Percentiles rank a stretch among this genome's conserved stretches.
These are phyloP conservation scores for Callocephalon fimbriatum DNA, from an alignment of 2,113 vertebrate species.

Conservation along the genomic window DNA sequence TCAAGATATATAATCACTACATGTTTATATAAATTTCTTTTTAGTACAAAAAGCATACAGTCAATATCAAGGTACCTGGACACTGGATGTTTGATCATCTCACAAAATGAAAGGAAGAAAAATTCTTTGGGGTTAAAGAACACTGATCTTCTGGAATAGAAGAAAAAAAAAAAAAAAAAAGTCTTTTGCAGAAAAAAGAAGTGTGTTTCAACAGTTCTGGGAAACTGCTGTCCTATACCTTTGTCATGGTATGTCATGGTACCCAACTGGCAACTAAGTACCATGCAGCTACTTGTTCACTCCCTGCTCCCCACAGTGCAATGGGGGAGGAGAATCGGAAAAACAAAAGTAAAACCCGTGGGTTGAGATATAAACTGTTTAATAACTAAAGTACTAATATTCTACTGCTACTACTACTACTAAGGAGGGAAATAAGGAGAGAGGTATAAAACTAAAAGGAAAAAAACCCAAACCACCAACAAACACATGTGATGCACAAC, in stretches of 20 bases:
- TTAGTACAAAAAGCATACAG: not conserved
- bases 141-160: not conserved
- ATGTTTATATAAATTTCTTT: not conserved
- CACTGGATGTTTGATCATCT: not conserved
- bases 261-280: not conserved
- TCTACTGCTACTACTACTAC: not conserved
- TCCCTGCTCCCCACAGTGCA: not conserved
- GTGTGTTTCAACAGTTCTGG: not conserved
- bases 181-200: not conserved
- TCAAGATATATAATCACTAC: not conserved
- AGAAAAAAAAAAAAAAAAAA: not conserved
- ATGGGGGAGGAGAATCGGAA: not conserved
- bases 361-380: not conserved
- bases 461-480: not conserved
- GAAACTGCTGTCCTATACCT: not conserved
- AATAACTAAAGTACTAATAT: not conserved
- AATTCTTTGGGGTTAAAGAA: not conserved
- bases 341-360: not conserved
- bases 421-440: not conserved
- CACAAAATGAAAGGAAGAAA: not conserved
- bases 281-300: not conserved
- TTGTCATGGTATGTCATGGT: not conserved
- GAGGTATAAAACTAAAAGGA: not conserved
- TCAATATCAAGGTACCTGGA: not conserved
- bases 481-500: not conserved